Conservation (phyloP, 2,113 vertebrate species). For the Pseudolaguvia tuberculata region DNA sequence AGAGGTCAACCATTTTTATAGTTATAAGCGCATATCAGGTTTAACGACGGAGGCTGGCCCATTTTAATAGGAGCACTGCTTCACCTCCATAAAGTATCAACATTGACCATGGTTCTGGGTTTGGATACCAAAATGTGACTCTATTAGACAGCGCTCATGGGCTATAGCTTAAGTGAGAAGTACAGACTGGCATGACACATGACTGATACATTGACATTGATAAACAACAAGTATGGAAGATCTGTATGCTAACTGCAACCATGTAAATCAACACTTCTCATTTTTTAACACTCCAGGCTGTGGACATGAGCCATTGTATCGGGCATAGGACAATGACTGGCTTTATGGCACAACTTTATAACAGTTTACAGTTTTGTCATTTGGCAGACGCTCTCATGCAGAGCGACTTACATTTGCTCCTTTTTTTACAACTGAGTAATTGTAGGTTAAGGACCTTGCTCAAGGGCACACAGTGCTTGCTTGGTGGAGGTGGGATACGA, state of each 20-base stretch:
- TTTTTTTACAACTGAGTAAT: too few relatives aligned
- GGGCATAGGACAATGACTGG: too few relatives aligned
- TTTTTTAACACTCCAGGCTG: neutral
- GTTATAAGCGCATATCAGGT: neutral
- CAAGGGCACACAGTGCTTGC: too few relatives aligned
- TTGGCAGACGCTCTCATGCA: too few relatives aligned
- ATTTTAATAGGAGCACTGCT: constrained; percentile 9
- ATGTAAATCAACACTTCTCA: neutral
- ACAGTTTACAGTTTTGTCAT: too few relatives aligned
- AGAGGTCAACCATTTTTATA: constrained; percentile 27
- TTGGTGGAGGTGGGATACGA: too few relatives aligned
- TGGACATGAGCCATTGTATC: neutral
- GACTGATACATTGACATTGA: neutral
- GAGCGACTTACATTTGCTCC: too few relatives aligned
- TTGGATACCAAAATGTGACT: too few relatives aligned
- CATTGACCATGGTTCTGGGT: too few relatives aligned
- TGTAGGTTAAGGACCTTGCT: too few relatives aligned
- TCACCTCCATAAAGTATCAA: neutral
- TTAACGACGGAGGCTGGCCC: neutral
- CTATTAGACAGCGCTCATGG: too few relatives aligned
- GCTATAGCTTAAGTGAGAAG: neutral
- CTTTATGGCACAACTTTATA: too few relatives aligned
- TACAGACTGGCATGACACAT: neutral
- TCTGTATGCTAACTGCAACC: neutral
- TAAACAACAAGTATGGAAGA: neutral